These are phyloP conservation scores for Eueides isabella DNA, from an alignment of 1,140 invertebrate species.

Conservation along the genomic window DNA sequence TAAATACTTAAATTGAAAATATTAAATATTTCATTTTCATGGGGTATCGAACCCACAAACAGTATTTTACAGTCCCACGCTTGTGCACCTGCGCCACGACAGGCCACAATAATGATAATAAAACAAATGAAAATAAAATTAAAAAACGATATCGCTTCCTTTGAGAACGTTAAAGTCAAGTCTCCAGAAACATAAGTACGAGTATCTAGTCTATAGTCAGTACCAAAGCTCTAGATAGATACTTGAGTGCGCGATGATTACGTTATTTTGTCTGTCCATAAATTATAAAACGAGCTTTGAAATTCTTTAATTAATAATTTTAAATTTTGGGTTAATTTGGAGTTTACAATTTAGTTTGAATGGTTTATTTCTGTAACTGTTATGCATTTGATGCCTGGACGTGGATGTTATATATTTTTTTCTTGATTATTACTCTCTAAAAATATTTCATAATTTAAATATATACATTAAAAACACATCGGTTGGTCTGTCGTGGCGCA, in stretches of 20 bases:
- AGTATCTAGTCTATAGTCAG: too few relatives aligned
- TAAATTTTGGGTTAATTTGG: constrained; percentile 1
- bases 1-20: too few relatives aligned
- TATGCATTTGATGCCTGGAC: background rate
- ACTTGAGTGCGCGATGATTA: constrained; percentile 1
- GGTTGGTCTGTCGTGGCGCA: too few relatives aligned
- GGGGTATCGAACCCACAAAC: too few relatives aligned
- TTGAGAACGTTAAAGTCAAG: constrained; percentile 3
- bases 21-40: too few relatives aligned
- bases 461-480: too few relatives aligned
- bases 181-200: background rate
- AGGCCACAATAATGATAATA: too few relatives aligned
- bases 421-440: background rate
- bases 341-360: background rate
- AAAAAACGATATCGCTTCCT: background rate
- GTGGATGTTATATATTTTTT: background rate
- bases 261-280: background rate
- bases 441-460: too few relatives aligned
- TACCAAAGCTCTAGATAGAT: background rate
- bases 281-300: constrained; percentile 1
- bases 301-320: constrained; percentile 7
- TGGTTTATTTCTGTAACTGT: background rate
- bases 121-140: background rate
- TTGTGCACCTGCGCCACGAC: background rate
- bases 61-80: too few relatives aligned